These are phyloP conservation scores for Embiotoca jacksoni DNA, from an alignment of 2,113 vertebrate genomes.

Conservation along the genomic window DNA sequence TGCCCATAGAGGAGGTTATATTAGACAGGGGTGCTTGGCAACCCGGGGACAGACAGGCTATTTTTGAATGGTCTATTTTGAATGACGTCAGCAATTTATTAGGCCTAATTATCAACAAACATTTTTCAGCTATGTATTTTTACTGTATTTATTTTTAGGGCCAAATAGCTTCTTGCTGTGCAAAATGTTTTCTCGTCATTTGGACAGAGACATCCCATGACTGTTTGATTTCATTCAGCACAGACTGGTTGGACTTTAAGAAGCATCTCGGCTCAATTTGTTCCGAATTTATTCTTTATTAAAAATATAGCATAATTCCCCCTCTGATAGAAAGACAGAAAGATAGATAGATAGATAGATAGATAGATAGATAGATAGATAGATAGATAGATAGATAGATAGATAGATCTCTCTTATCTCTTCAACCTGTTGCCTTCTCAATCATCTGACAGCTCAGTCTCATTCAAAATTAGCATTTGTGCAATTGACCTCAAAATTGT, in stretches of 20 bases:
- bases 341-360: neutral
- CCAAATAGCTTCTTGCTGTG: neutral
- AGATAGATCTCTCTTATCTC: constrained; percentile 15
- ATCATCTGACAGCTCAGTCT: neutral
- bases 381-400: constrained; percentile 18
- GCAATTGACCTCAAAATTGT: neutral
- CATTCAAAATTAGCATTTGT: neutral
- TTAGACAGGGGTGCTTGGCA: constrained; percentile 73
- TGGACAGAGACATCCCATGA: constrained; percentile 21
- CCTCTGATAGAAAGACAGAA: neutral
- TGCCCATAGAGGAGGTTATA: constrained; percentile 58
- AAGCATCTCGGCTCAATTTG: neutral
- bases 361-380: neutral
- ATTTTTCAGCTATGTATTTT: constrained; percentile 48
- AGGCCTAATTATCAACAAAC: constrained; percentile 54
- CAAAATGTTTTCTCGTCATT: constrained; percentile 10
- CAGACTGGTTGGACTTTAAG: neutral
- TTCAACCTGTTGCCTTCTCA: constrained; percentile 16
- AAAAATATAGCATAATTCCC: neutral
- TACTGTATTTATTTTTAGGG: constrained; percentile 51
- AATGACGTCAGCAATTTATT: constrained; percentile 70
- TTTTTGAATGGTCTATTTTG: constrained; percentile 72
- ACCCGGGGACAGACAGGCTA: constrained; percentile 71
- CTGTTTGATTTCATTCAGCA: neutral
- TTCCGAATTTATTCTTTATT: neutral